Base-by-base conservation (phyloP, 2,888 invertebrate genomes). In the Rhyacophila evoluta region DNA sequence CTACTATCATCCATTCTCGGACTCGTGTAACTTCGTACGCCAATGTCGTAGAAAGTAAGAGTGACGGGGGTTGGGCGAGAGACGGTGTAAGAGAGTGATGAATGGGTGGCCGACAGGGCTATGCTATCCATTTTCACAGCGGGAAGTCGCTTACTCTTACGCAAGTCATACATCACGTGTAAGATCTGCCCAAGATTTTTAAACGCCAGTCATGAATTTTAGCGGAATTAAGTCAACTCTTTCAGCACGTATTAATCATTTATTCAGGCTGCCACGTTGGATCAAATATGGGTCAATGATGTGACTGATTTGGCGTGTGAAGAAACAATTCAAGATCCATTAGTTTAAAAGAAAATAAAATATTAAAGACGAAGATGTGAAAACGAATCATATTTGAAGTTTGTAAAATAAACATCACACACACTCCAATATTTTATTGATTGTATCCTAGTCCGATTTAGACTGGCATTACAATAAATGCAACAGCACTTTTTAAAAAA, bases 41-140 rank as follows among this genome's bases (percentile, higher is more conserved):
- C 55, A 55, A 15, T 55, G 55, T 55, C 15, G 19, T 10, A 55
- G 55, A 55, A 55, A 55, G 55, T 55, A 19, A 55, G 55, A 25
- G 55, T 55, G 1, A 71, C 72, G 74, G 39, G 19, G 73, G 55
- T 75, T n/a, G 41, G 69, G 75, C 72, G 78, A 71, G 73, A 79
- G 83, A 77, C 78, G 76, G 83, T 75, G 79, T 78, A 55, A 38
- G 72, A 72, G 76, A 75, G 81, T 76, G 81, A 83, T 82, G 80
- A 80, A 83, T 81, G 79, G 77, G 37, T 78, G 72, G 73, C 75
- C 77, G 82, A 80, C 78, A 82, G 79, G 82, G 82, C 77, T 79
- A 74, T 71, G 71, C 79, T 79, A 82, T 82, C 79, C 81, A 81
- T 82, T 81, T 79, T 55, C 79, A 75, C 38, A 41, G 39, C 77